Evolutionary conservation across 2,888 invertebrate species (phyloP), one percentile per base, ranked within the genome.

Genomic region (Pristionchus maxplancki): DNA sequence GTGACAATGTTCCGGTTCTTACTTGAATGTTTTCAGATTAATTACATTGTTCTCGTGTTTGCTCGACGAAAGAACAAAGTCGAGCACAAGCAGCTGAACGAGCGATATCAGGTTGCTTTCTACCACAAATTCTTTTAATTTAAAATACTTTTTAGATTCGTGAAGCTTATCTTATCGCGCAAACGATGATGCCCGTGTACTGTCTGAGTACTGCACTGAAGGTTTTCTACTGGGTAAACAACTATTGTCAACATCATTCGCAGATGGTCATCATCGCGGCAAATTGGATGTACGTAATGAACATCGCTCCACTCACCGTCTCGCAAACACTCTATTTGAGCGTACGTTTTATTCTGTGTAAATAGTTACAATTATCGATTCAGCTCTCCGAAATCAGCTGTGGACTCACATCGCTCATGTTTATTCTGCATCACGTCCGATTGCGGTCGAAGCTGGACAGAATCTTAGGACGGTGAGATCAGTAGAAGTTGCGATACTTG

Each of bases 371-470:
- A n/a, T n/a, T n/a, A n/a, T n/a, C n/a, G n/a, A 4, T 71, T 17
- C 71, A 71, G 71, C 20, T 71, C 0, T 71, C 71, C 24, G 71
- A 71, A 71, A 71, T 71, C 20, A 71, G 34, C 37, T 71, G 71
- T 8, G 71, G 71, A 11, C 37, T 71, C 1, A 71, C 71, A 15
- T 71, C 71, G 4, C 20, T 11, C 0, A 71, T 71, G 71, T 71
- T 71, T 37, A 17, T 71, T 9, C 9, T 15, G 6, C 71, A 71
- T 40, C 71, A 71, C 6, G 37, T 71, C 40, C 31, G 71, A 20
- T 71, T 71, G 71, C 15, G 71, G 11, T 71, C 71, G 1, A 71
- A 71, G 24, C 20, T 71, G 6, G 37, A 71, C 24, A 6, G 17
- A 37, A 71, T 71, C 2, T 71, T 58, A n/a, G 58, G 58, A n/a